These are phyloP conservation scores for Polia nebulosa DNA, from an alignment of 2,888 invertebrate genomes.

Conservation along the genomic window DNA sequence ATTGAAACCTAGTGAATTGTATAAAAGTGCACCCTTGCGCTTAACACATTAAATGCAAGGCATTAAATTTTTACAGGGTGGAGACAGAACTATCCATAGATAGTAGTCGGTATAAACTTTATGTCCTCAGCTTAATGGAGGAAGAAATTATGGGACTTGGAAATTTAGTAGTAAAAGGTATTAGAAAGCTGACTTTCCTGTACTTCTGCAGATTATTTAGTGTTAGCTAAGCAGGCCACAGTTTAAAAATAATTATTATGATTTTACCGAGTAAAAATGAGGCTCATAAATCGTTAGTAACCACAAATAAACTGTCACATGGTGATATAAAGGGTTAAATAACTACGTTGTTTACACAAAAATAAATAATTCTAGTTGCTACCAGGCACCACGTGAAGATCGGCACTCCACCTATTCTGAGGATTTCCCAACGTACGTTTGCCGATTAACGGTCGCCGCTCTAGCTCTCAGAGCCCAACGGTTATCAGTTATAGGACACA, in stretches of 20 bases:
- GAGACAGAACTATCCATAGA: constrained; percentile 11
- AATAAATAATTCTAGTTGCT: no score
- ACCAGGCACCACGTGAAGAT: no score
- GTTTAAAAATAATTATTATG: no score
- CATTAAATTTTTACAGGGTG: constrained; percentile 55
- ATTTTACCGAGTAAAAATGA: no score
- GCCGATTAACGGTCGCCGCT: not conserved
- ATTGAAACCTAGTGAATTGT: constrained; percentile 26
- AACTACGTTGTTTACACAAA: no score
- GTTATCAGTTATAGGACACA: no score
- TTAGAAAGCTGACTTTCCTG: not conserved
- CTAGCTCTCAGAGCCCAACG: no score
- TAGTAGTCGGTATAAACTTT: constrained; percentile 37
- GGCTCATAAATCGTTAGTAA: no score
- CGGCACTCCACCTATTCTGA: no score
- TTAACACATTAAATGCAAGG: constrained; percentile 46
- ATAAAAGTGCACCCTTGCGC: constrained; percentile 34
- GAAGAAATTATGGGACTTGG: constrained; percentile 26
- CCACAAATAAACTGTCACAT: no score
- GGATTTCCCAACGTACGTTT: not conserved
- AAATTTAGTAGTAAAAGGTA: constrained; percentile 6
- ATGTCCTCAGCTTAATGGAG: constrained; percentile 43
- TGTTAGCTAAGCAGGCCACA: not conserved
- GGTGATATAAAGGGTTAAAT: no score
- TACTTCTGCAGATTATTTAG: not conserved